phyloP scores from a whole-genome alignment of 2,797 vertebrate species.

The Macropus fuliginosus region DNA sequence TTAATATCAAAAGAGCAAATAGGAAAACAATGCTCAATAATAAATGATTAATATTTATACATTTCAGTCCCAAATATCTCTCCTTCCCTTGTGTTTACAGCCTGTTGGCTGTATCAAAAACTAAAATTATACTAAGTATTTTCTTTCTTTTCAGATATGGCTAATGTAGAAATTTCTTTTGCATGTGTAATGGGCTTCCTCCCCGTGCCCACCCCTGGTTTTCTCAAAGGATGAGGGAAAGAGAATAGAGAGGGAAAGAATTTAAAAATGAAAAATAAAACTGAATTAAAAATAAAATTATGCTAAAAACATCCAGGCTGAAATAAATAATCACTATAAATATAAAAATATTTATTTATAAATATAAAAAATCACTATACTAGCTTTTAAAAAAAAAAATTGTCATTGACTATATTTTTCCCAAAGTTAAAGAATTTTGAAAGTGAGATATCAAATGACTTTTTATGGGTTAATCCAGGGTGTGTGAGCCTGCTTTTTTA shows the following conservation, averaged over 20 bases:
- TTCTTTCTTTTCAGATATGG: not conserved
- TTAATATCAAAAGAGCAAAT: not conserved
- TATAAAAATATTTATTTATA: too few relatives aligned
- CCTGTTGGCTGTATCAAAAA: not conserved
- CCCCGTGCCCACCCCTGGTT: fast-evolving
- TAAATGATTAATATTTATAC: not conserved
- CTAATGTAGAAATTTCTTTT: not conserved
- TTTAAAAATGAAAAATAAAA: not conserved
- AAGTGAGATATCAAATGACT: too few relatives aligned
- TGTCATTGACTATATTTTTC: not conserved
- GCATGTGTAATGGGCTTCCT: not conserved
- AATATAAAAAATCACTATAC: too few relatives aligned
- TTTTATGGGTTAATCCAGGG: too few relatives aligned
- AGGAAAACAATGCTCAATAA: not conserved
- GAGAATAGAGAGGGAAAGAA: not conserved
- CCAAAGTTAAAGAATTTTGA: not conserved
- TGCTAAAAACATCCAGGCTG: not conserved
- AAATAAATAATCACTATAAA: too few relatives aligned
- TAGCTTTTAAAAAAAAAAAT: not conserved
- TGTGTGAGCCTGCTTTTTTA: too few relatives aligned
- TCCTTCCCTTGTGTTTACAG: not conserved
- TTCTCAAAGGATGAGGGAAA: not conserved
- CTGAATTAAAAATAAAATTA: not conserved
- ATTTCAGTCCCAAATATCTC: not conserved
- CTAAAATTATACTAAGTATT: not conserved